These are phyloP conservation scores for Clusia tigrina DNA, from an alignment of 2,888 invertebrate genomes.

Conservation along the genomic window DNA sequence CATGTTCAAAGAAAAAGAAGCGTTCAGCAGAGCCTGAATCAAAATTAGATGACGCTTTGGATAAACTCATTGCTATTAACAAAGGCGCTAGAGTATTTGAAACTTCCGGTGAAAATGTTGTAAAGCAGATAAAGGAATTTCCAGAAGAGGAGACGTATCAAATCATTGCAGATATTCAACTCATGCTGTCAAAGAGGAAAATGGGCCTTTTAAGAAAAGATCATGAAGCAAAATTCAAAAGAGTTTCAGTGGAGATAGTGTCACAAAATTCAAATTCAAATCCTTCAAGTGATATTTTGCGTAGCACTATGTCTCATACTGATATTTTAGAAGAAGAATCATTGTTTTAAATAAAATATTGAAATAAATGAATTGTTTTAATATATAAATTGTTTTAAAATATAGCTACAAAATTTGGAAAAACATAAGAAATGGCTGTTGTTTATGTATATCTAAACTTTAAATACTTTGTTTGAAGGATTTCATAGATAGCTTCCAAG, in stretches of 20 bases:
- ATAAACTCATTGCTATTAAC: slow-evolving; percentile 14
- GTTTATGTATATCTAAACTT: too few relatives aligned
- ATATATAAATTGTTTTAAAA: too few relatives aligned
- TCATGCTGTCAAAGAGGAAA: slow-evolving; percentile 14
- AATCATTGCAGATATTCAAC: slow-evolving; percentile 17
- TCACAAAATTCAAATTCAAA: too few relatives aligned
- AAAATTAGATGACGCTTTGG: not conserved
- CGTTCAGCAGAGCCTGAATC: not conserved
- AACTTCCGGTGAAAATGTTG: slow-evolving; percentile 18
- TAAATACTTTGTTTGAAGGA: too few relatives aligned
- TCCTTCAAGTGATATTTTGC: too few relatives aligned
- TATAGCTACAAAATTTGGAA: too few relatives aligned
- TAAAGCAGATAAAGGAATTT: slow-evolving; percentile 20
- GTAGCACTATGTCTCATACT: too few relatives aligned
- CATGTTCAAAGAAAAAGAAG: not conserved
- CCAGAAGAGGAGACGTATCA: slow-evolving; percentile 23
- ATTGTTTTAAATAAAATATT: too few relatives aligned
- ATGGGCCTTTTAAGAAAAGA: not conserved
- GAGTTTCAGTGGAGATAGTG: not conserved
- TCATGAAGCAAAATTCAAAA: not conserved
- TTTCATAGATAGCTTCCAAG: too few relatives aligned
- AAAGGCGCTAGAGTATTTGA: slow-evolving; percentile 12
- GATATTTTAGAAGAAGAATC: too few relatives aligned
- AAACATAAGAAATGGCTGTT: too few relatives aligned
- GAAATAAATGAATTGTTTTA: too few relatives aligned